A percentile compares a stretch with the other conserved stretches of the same genome.
These are phyloP conservation scores for Mythimna vitellina DNA, from an alignment of 2,888 invertebrate species.

Conservation along the genomic window DNA sequence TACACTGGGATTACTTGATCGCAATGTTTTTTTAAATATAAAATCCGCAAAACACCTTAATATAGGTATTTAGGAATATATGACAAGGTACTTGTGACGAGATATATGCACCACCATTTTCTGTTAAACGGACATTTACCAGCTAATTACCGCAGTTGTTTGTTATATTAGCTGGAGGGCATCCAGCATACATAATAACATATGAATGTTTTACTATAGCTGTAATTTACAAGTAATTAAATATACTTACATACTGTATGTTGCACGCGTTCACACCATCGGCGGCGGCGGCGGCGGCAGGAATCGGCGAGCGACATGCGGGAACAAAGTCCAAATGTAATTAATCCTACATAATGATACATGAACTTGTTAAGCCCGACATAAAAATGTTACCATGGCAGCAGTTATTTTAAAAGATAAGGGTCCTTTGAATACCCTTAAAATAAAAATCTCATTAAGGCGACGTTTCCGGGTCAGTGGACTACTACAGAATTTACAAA, in stretches of 20 bases:
- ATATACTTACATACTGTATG: conserved; percentile 84
- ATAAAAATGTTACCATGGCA: conserved; percentile 63
- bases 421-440: conserved; percentile 76
- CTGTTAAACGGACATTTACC: conserved; percentile 66
- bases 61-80: neutral
- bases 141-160: conserved; percentile 70
- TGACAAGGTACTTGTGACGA: conserved; percentile 29
- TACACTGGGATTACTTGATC: neutral
- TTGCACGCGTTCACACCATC: conserved; percentile 69
- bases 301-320: conserved; percentile 72
- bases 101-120: conserved; percentile 62
- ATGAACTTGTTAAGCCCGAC: conserved; percentile 57
- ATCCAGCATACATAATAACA: conserved; percentile 47
- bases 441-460: conserved; percentile 83
- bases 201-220: conserved; percentile 62
- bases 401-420: conserved; percentile 67
- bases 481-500: conserved; percentile 86
- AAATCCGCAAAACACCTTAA: neutral
- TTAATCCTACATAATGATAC: conserved; percentile 62
- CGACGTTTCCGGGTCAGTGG: conserved; percentile 86
- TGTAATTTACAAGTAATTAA: conserved; percentile 68
- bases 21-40: neutral
- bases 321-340: conserved; percentile 70
- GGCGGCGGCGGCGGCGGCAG: conserved; percentile 39
- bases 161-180: conserved; percentile 65